phyloP scores from a whole-genome alignment of 2,797 vertebrate species.

The Erethizon dorsatum region DNA sequence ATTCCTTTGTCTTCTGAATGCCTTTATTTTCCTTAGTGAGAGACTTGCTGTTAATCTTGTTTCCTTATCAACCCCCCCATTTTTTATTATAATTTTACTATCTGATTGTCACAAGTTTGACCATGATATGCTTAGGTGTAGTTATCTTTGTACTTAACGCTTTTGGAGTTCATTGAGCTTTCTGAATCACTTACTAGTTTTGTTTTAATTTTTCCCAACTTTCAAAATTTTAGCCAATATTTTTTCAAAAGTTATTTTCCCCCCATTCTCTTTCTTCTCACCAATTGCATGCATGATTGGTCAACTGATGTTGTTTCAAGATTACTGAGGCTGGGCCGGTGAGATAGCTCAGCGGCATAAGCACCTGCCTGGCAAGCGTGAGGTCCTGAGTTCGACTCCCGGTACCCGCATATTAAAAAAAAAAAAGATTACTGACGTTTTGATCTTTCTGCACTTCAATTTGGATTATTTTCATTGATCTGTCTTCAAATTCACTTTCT shows the following conservation, averaged over 20 bases:
- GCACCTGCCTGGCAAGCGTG: too few species aligned
- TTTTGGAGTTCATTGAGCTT: not conserved
- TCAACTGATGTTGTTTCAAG: not conserved
- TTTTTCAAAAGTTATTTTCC: not conserved
- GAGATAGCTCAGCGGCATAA: too few species aligned
- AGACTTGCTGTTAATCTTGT: not conserved
- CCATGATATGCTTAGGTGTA: not conserved
- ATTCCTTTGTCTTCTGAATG: not conserved
- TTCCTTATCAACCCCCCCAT: not conserved
- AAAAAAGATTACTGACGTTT: not conserved
- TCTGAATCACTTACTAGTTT: not conserved
- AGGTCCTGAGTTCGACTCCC: too few species aligned
- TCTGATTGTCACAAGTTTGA: not conserved
- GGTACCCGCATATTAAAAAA: too few species aligned
- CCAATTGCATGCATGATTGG: not conserved
- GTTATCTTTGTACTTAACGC: not conserved
- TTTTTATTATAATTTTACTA: not conserved
- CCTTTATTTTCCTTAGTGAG: not conserved
- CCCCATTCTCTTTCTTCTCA: not conserved
- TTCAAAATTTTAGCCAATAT: not conserved
- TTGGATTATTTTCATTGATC: not conserved
- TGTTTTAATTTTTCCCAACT: not conserved
- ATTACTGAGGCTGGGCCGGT: not conserved
- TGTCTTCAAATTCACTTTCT: not conserved
- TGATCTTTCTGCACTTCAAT: not conserved